Percentiles rank a stretch among this genome's conserved stretches.
Conservation (phyloP, 1,140 invertebrate genomes). For the Phthorimaea operculella region DNA sequence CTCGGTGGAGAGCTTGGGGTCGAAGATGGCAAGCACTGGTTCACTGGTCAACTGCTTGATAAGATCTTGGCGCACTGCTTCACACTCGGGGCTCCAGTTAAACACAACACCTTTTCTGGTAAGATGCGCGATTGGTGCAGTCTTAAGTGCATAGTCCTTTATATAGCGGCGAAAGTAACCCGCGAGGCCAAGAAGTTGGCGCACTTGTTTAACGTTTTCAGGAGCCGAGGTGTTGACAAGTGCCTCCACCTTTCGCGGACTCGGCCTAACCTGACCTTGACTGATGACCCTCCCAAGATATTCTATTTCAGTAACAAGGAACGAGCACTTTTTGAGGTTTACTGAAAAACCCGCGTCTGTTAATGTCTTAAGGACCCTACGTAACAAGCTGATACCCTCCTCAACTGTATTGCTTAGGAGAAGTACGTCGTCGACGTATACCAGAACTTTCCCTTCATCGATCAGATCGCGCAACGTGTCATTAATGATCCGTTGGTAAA, state of each 20-base stretch:
- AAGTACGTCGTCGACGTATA: not conserved
- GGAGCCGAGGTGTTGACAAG: not conserved
- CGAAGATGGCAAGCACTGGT: slow-evolving; percentile 22
- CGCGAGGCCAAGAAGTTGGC: not conserved
- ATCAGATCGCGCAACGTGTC: not conserved
- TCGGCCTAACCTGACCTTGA: slow-evolving; percentile 29
- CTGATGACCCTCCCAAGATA: slow-evolving; percentile 31
- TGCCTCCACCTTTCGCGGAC: slow-evolving; percentile 32
- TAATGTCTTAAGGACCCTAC: not conserved
- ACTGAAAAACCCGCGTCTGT: not conserved
- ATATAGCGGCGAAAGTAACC: not conserved
- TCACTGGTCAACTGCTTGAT: slow-evolving; percentile 6
- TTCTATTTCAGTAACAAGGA: slow-evolving; percentile 9
- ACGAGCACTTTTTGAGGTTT: not conserved
- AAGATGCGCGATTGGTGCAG: not conserved
- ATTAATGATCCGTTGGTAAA: not conserved
- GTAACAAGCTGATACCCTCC: not conserved
- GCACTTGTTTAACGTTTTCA: not conserved
- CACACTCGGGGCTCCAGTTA: not conserved
- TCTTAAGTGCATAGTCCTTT: not conserved
- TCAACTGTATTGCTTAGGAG: not conserved
- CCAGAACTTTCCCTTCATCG: not conserved
- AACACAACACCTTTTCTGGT: not conserved
- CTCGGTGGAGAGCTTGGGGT: slow-evolving; percentile 16
- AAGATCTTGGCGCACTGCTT: not conserved